Conservation (phyloP, 92 coral and sea anemone species). For the Heteractis magnifica region DNA sequence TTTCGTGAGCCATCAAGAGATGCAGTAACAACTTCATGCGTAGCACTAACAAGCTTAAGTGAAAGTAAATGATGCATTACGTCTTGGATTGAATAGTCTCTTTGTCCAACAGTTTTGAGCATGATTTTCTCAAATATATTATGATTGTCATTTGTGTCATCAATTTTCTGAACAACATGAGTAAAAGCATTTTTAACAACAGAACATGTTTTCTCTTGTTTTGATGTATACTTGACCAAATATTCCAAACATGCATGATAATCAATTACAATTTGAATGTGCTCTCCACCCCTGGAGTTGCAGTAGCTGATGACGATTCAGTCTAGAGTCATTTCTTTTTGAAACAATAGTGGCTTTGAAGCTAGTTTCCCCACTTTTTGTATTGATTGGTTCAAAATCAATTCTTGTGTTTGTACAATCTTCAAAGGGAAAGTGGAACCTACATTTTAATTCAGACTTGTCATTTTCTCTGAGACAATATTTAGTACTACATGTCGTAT, state of each 20-base stretch:
- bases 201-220: constrained; percentile 42
- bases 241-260: constrained; percentile 55
- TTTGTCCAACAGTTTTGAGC: constrained; percentile 49
- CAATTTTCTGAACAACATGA: constrained; percentile 18
- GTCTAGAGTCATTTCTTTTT: constrained; percentile 48
- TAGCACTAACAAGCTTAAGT: constrained; percentile 27
- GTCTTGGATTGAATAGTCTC: constrained; percentile 44
- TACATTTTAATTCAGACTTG: constrained; percentile 20
- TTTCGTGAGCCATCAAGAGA: constrained; percentile 42
- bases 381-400: constrained; percentile 31
- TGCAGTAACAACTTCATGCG: constrained; percentile 35
- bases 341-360: constrained; percentile 34
- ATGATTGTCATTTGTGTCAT: background rate
- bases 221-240: constrained; percentile 56
- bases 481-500: constrained; percentile 37
- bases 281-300: constrained; percentile 60
- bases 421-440: constrained; percentile 49
- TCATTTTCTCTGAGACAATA: constrained; percentile 29
- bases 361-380: constrained; percentile 23
- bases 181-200: constrained; percentile 33
- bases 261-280: constrained; percentile 45
- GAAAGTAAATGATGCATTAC: constrained; percentile 61
- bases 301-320: constrained; percentile 44
- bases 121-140: constrained; percentile 20
- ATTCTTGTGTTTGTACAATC: constrained; percentile 31